These are phyloP conservation scores for Drosophila paramelanica DNA, from an alignment of 2,888 invertebrate species.

Conservation along the genomic window DNA sequence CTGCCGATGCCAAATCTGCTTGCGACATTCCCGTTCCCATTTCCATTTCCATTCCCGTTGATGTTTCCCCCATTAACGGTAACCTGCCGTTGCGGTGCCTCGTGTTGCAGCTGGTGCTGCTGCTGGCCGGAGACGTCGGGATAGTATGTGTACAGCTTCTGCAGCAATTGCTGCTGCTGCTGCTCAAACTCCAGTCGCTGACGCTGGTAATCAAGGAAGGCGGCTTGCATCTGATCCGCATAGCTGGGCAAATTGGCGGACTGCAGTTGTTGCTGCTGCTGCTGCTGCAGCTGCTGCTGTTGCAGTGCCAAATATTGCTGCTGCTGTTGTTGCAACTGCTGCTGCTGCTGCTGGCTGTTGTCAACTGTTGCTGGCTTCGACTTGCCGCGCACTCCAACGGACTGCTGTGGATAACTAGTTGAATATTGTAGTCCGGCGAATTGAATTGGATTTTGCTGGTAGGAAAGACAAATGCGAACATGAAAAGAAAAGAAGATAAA, in stretches of 20 bases:
- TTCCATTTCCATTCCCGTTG: not conserved
- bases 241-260: conserved; percentile 45
- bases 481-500: not conserved
- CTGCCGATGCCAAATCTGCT: conserved; percentile 26
- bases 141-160: conserved; percentile 70
- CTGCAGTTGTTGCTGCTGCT: conserved; percentile 29
- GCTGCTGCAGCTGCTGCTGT: conserved; percentile 20
- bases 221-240: conserved; percentile 76
- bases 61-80: not conserved
- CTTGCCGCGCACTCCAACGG: conserved; percentile 22
- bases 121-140: conserved; percentile 61
- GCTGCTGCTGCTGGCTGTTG: conserved; percentile 42
- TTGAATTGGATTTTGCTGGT: conserved; percentile 52
- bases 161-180: conserved; percentile 74
- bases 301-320: conserved; percentile 58
- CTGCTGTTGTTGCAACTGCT: conserved; percentile 40
- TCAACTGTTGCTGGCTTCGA: conserved; percentile 46
- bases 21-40: not conserved
- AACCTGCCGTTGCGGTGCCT: conserved; percentile 3
- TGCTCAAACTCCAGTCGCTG: conserved; percentile 76
- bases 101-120: conserved; percentile 22
- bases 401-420: conserved; percentile 42
- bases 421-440: conserved; percentile 50
- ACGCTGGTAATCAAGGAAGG: conserved; percentile 73
- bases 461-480: not conserved